Conservation (phyloP, 2,888 invertebrate genomes). For the Lasioglossum figueresi region DNA sequence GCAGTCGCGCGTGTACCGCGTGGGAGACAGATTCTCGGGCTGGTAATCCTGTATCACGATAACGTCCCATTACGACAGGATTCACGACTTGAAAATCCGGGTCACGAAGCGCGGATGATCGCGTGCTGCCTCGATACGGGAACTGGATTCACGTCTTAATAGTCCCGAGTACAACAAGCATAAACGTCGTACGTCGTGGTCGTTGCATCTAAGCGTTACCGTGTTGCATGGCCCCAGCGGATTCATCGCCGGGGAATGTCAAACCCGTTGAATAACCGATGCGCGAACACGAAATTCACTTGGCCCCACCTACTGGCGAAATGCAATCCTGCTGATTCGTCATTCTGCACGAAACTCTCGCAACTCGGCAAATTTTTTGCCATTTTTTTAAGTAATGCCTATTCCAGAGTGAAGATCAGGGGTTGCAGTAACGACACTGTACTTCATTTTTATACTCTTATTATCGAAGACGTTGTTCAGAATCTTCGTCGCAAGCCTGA, state of each 20-base stretch:
- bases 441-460: no score
- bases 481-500: no score
- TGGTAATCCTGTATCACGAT: conserved; percentile 56
- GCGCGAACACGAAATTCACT: conserved; percentile 5
- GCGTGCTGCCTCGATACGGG: conserved; percentile 33
- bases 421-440: background rate
- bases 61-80: conserved; percentile 56
- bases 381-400: background rate
- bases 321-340: background rate
- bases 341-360: background rate
- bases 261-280: background rate
- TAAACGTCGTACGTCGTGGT: background rate
- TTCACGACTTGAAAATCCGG: conserved; percentile 57
- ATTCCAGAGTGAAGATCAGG: background rate
- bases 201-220: conserved; percentile 13
- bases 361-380: background rate
- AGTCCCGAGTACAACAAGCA: background rate
- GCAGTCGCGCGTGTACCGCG: conserved; percentile 46
- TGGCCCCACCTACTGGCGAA: background rate
- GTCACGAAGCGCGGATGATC: conserved; percentile 50
- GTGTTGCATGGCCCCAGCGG: background rate
- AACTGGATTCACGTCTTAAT: conserved; percentile 41
- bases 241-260: background rate
- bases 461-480: no score
- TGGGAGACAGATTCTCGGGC: conserved; percentile 57